A percentile compares a stretch with the other conserved stretches of the same genome.
These are phyloP conservation scores for Drosophila sproati DNA, from an alignment of 1,140 invertebrate species.

Conservation along the genomic window DNA sequence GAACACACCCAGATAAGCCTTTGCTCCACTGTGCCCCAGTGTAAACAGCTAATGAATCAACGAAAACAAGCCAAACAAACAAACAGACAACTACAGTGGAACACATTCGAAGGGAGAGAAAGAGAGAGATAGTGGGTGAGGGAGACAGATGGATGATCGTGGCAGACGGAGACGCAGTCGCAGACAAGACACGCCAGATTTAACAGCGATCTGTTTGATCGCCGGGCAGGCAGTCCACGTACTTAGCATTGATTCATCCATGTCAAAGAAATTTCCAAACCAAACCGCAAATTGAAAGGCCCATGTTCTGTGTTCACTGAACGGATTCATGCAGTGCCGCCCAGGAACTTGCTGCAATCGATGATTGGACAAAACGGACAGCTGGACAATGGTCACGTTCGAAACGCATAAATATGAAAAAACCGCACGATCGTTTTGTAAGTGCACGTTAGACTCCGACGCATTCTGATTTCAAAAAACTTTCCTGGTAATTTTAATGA, in stretches of 20 bases:
- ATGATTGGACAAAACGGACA: slow-evolving; percentile 3
- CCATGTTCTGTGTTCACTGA: slow-evolving; percentile 16
- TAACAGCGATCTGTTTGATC: slow-evolving; percentile 25
- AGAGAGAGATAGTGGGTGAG: neutral
- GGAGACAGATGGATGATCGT: slow-evolving; percentile 39
- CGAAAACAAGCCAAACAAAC: slow-evolving; percentile 48
- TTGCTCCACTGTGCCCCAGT: slow-evolving; percentile 22
- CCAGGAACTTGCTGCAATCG: slow-evolving; percentile 78
- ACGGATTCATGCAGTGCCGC: slow-evolving; percentile 37
- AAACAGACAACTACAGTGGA: neutral
- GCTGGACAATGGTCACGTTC: slow-evolving; percentile 52
- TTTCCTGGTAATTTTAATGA: slow-evolving; percentile 59
- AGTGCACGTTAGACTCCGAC: slow-evolving; percentile 36
- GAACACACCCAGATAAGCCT: neutral
- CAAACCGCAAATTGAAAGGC: slow-evolving; percentile 20
- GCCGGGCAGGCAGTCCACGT: slow-evolving; percentile 12
- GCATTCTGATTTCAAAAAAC: slow-evolving; percentile 22
- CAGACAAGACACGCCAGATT: slow-evolving; percentile 44
- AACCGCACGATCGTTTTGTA: slow-evolving; percentile 24
- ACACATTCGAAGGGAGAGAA: neutral
- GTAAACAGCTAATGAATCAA: slow-evolving; percentile 63
- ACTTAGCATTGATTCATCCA: slow-evolving; percentile 35
- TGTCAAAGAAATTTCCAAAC: slow-evolving; percentile 34
- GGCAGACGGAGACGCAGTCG: slow-evolving; percentile 38
- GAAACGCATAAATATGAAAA: slow-evolving; percentile 61